phyloP scores from a whole-genome alignment of 2,888 invertebrate genomes.

The Timandra comae region DNA sequence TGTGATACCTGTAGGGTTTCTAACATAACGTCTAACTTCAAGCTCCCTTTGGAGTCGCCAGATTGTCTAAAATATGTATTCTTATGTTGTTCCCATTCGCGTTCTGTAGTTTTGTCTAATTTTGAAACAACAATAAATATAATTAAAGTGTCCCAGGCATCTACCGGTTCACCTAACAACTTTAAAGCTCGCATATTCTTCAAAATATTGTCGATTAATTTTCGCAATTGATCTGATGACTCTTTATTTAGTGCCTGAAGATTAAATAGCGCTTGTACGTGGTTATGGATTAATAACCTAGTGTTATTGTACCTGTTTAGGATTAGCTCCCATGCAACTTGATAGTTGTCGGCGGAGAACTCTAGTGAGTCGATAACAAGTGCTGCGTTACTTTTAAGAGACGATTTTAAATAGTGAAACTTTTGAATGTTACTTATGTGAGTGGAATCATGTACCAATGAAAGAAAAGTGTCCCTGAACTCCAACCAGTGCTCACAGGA shows the following conservation, averaged over 20 bases:
- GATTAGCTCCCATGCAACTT: conserved; percentile 17
- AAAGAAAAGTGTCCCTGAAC: conserved; percentile 10
- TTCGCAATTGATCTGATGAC: conserved; percentile 9
- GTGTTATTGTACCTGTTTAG: conserved; percentile 17
- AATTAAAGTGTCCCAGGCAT: conserved; percentile 18
- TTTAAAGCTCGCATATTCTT: conserved; percentile 17
- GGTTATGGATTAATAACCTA: conserved; percentile 18
- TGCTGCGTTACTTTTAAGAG: conserved; percentile 14
- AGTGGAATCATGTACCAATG: conserved; percentile 9
- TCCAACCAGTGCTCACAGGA: conserved; percentile 15
- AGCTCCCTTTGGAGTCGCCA: no score
- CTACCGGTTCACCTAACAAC: conserved; percentile 8
- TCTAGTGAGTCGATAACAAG: conserved; percentile 16
- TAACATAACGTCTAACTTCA: conserved; percentile 1
- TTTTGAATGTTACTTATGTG: not conserved
- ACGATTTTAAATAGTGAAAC: no score
- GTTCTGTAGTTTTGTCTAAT: conserved; percentile 17
- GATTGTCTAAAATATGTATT: no score
- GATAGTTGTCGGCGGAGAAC: conserved; percentile 17
- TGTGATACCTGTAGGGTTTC: no score
- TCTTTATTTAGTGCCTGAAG: conserved; percentile 14
- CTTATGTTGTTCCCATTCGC: conserved; percentile 16
- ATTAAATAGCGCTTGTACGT: conserved; percentile 20
- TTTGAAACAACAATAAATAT: no score
- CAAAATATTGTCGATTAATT: conserved; percentile 14